These are phyloP conservation scores for Alca torda DNA, from an alignment of 2,797 vertebrate genomes.

Conservation along the genomic window DNA sequence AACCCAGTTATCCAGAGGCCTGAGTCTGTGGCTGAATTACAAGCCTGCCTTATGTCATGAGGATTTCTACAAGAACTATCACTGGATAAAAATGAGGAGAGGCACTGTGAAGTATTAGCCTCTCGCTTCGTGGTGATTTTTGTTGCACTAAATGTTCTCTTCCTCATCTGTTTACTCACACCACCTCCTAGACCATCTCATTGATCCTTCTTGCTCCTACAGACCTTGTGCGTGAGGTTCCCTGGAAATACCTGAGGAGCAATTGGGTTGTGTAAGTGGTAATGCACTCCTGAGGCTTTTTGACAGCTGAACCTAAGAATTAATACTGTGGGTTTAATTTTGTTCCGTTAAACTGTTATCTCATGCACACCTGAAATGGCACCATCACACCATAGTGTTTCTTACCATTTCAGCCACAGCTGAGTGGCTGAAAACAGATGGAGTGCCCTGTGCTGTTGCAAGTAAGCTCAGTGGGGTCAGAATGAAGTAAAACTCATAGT, in stretches of 20 bases:
- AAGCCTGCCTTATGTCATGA: not conserved
- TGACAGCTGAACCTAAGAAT: not conserved
- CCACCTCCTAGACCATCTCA: not conserved
- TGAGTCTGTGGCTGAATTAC: not conserved
- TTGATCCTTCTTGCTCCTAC: not conserved
- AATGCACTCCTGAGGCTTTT: not conserved
- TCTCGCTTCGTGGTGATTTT: not conserved
- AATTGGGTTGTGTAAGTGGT: not conserved
- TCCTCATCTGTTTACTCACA: not conserved
- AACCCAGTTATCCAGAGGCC: not conserved
- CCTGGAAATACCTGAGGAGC: not conserved
- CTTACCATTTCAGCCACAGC: not conserved
- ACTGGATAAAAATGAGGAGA: not conserved
- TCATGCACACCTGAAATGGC: not conserved
- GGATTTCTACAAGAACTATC: not conserved
- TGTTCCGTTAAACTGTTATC: not conserved
- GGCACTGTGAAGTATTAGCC: not conserved
- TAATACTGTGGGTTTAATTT: not conserved
- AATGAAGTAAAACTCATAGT: not conserved
- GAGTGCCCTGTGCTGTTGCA: not conserved
- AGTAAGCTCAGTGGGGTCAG: not conserved
- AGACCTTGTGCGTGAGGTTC: not conserved
- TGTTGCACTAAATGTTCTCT: not conserved
- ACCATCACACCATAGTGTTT: not conserved
- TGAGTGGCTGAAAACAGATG: not conserved